These are phyloP conservation scores for Caenorhabditis brenneri DNA, from an alignment of 1,140 invertebrate genomes.

Conservation along the genomic window DNA sequence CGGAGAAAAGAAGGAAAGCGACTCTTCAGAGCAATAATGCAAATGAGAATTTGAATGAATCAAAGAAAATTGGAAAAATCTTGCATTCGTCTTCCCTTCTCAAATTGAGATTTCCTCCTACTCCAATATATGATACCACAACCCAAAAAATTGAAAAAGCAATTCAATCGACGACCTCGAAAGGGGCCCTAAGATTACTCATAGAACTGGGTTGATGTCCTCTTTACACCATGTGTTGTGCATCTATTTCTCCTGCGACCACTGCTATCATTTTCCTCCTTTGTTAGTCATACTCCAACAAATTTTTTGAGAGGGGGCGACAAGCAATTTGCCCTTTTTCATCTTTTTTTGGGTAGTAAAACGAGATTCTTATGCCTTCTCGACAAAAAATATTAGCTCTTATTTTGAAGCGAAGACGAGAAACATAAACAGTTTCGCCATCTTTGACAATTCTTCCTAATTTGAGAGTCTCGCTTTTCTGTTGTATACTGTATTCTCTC, in stretches of 20 bases:
- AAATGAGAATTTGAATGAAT: not conserved
- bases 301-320: slow-evolving; percentile 18
- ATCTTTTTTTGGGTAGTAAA: not conserved
- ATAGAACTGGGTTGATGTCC: slow-evolving; percentile 15
- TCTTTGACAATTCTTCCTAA: not conserved
- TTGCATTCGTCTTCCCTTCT: not conserved
- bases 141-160: not conserved
- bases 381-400: slow-evolving; percentile 3
- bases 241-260: not conserved
- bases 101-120: not conserved
- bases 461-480: not conserved
- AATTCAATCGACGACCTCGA: not conserved
- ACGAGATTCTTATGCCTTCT: not conserved
- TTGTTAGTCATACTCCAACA: slow-evolving; percentile 27
- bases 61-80: not conserved
- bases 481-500: not conserved
- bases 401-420: not conserved
- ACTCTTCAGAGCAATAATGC: slow-evolving; percentile 25
- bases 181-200: slow-evolving; percentile 6
- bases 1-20: not conserved
- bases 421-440: slow-evolving; percentile 18
- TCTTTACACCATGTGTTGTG: slow-evolving; percentile 18
- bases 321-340: not conserved
- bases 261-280: slow-evolving; percentile 32
- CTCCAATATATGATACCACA: not conserved